phyloP scores from a whole-genome alignment of 92 coral and sea anemone species.

The Actinostola sp. region DNA sequence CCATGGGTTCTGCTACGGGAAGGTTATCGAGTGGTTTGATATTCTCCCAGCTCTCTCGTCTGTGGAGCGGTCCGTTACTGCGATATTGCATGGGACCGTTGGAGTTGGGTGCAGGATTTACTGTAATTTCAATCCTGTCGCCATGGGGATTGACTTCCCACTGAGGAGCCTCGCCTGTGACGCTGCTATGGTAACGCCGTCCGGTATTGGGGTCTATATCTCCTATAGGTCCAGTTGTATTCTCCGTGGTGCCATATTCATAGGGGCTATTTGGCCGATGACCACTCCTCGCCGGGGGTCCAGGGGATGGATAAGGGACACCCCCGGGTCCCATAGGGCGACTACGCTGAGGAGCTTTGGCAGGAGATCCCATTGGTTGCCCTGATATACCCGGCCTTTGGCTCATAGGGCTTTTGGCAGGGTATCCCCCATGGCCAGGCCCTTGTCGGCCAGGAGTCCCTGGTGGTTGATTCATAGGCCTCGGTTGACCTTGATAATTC shows the following conservation, averaged over 20 bases:
- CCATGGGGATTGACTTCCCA: conserved; percentile 9
- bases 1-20: conserved; percentile 9
- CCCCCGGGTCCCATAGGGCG: conserved; percentile 28
- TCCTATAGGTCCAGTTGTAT: not conserved
- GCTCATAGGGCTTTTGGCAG: conserved; percentile 12
- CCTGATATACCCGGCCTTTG: conserved; percentile 11
- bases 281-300: conserved; percentile 20
- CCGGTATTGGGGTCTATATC: not conserved
- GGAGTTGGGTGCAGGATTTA: conserved; percentile 18
- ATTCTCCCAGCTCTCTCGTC: conserved; percentile 17
- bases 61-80: conserved; percentile 18
- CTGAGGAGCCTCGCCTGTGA: conserved; percentile 12
- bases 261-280: conserved; percentile 41
- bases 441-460: conserved; percentile 19
- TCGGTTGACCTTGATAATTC: conserved; percentile 15
- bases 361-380: conserved; percentile 24
- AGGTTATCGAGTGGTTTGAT: not conserved
- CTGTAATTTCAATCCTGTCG: conserved; percentile 15
- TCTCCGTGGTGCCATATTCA: conserved; percentile 40
- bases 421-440: conserved; percentile 6
- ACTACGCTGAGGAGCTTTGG: conserved; percentile 27
- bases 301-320: conserved; percentile 28
- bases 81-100: conserved; percentile 17
- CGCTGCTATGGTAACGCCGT: conserved; percentile 13
- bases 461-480: conserved; percentile 9